A percentile compares a stretch with the other conserved stretches of the same genome.
These are phyloP conservation scores for Bagarius yarrelli DNA, from an alignment of 2,113 vertebrate genomes.

Conservation along the genomic window DNA sequence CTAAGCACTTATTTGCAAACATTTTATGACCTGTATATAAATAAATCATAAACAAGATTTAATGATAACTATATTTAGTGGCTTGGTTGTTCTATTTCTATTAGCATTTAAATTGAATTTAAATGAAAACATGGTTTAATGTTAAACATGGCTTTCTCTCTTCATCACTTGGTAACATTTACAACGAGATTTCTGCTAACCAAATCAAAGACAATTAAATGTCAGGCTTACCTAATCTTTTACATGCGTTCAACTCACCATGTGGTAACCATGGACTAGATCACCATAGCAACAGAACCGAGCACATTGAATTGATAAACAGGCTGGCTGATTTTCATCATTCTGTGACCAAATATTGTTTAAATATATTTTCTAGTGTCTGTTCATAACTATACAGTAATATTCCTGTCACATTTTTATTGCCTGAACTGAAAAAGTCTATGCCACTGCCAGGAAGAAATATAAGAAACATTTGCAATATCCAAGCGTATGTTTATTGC, in stretches of 20 bases:
- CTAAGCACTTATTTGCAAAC: background rate
- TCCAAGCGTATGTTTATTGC: background rate
- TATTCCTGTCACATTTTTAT: background rate
- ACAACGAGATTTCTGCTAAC: background rate
- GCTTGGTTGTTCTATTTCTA: background rate
- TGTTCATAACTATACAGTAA: conserved; percentile 19
- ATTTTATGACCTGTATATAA: background rate
- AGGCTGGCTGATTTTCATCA: conserved; percentile 24
- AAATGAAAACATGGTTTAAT: background rate
- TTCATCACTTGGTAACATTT: background rate
- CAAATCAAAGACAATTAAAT: conserved; percentile 12
- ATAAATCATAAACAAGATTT: conserved; percentile 12
- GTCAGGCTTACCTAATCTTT: conserved; percentile 3
- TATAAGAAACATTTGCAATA: background rate
- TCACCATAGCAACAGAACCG: conserved; percentile 59
- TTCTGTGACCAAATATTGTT: conserved; percentile 37
- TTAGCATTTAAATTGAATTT: background rate
- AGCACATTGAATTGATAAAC: conserved; percentile 25
- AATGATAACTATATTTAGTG: conserved; percentile 11
- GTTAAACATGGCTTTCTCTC: conserved; percentile 12
- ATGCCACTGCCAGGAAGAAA: too few species aligned
- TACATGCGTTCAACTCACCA: conserved; percentile 13
- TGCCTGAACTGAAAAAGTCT: background rate
- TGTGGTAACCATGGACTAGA: conserved; percentile 34
- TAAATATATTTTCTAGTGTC: conserved; percentile 27